Evolutionary conservation across 2,113 vertebrate genomes (phyloP), one percentile per base, ranked within the genome.

Genomic region (Herpailurus yagouaroundi): DNA sequence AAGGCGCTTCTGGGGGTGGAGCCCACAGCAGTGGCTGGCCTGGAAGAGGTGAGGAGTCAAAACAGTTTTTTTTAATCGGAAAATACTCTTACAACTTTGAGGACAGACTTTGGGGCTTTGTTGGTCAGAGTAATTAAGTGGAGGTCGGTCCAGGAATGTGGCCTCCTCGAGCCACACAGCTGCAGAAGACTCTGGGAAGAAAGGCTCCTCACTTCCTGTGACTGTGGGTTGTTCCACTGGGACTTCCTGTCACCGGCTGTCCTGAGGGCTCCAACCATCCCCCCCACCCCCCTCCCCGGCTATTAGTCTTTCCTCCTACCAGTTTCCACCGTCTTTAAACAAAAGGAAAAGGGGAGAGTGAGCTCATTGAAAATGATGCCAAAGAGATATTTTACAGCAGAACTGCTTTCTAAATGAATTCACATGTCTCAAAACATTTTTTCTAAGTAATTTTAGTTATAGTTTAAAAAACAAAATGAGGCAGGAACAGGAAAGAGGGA

Each of bases 131-230:
- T 92, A 48, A 96, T 80, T 80, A 86, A 80, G 38, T 31, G 64
- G 85, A 97, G 96, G 94, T 95, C 69, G 18, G 36, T 81, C 31
- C 71, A 92, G 89, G 97, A 97, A 98, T 95, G 95, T 93, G 95
- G 91, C 83, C 86, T 93, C 3, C 77, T 68, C 3, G 15, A 74
- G n/a, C 76, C 69, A 57, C 95, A 95, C 97, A 98, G 95, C 94
- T 97, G 94, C 91, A 81, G 79, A 95, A 86, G 90, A 21, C 73
- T 85, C 94, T 97, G 97, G 97, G 97, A 96, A 97, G 96, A 97
- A 94, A 97, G 89, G 15, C 79, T 21, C 33, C 48, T 76, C 14
- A 93, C 87, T 97, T 97, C 97, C 97, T 97, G 91, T 95, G 55
- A 38, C 97, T 80, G 68, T 41, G 96, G 79, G 92, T 52, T 95